Evolutionary conservation across 2,797 vertebrate species (phyloP).

Genomic region (Hypotaenidia okinawae): DNA sequence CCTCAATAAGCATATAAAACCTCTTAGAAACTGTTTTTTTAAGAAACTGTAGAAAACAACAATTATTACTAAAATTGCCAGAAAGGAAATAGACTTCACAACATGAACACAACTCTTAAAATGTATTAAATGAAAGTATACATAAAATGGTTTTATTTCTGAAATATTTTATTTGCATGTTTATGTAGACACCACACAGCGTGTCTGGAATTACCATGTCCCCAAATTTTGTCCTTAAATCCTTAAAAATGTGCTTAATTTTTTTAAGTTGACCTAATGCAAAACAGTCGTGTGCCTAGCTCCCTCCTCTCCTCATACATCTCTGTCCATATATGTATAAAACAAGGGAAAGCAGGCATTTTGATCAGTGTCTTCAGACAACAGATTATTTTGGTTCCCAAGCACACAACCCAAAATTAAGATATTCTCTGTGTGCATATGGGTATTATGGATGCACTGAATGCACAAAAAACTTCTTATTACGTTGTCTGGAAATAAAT

Average conservation of each 20-base stretch:
- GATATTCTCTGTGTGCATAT: background rate
- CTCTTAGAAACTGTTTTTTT: background rate
- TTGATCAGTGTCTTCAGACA: background rate
- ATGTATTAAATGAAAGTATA: background rate
- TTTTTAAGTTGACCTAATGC: background rate
- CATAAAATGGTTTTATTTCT: background rate
- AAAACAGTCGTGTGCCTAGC: background rate
- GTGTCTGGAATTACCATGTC: accelerated
- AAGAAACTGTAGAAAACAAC: background rate
- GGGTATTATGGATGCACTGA: background rate
- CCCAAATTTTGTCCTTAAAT: background rate
- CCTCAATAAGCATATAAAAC: background rate
- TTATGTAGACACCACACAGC: accelerated
- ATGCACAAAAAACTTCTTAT: background rate
- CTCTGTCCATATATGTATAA: background rate
- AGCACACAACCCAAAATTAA: background rate
- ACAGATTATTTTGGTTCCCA: background rate
- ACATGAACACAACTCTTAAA: background rate
- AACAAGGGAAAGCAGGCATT: background rate
- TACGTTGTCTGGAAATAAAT: background rate
- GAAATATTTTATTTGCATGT: background rate
- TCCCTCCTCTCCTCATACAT: background rate
- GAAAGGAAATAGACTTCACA: background rate
- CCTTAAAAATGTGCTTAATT: too few species aligned
- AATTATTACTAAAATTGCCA: background rate